A percentile compares a stretch with the other conserved stretches of the same genome.
Evolutionary conservation across 2,888 invertebrate genomes (phyloP).

Genomic region (Drosophila nr. medialis): DNA sequence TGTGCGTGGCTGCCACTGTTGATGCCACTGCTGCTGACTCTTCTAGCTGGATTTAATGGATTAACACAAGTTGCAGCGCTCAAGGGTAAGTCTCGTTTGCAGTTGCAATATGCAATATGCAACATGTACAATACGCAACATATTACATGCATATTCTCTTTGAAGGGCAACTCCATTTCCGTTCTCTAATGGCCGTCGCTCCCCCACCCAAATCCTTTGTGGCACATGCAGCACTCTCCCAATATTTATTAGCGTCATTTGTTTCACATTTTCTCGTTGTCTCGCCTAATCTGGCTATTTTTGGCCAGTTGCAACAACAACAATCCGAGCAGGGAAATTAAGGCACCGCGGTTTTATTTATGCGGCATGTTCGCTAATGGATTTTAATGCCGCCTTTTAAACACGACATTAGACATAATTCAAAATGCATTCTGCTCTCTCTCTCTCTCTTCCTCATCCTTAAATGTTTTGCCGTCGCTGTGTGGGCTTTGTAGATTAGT

Average conservation of each 20-base stretch:
- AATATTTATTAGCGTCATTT: constrained; percentile 76
- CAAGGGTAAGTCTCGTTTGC: constrained; percentile 79
- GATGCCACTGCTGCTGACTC: constrained; percentile 52
- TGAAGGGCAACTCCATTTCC: constrained; percentile 70
- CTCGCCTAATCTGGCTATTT: constrained; percentile 63
- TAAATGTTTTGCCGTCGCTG: constrained; percentile 2
- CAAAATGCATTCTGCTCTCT: constrained; percentile 31
- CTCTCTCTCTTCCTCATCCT: neutral
- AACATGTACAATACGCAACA: constrained; percentile 8
- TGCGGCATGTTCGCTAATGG: constrained; percentile 70
- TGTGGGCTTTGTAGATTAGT: constrained; percentile 10
- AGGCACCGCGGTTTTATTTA: constrained; percentile 69
- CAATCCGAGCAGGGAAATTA: constrained; percentile 46
- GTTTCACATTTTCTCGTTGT: constrained; percentile 51
- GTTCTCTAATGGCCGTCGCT: constrained; percentile 48
- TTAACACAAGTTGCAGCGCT: constrained; percentile 83
- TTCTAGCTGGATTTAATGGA: constrained; percentile 82
- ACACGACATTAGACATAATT: constrained; percentile 66
- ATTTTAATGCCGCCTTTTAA: constrained; percentile 71
- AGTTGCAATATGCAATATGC: constrained; percentile 9
- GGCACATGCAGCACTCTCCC: constrained; percentile 12
- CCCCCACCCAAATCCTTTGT: constrained; percentile 3
- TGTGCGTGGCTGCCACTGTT: constrained; percentile 39
- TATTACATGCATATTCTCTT: constrained; percentile 19
- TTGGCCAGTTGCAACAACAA: constrained; percentile 64